Conservation (phyloP, 1,140 invertebrate species). For the Augochlora pura region DNA sequence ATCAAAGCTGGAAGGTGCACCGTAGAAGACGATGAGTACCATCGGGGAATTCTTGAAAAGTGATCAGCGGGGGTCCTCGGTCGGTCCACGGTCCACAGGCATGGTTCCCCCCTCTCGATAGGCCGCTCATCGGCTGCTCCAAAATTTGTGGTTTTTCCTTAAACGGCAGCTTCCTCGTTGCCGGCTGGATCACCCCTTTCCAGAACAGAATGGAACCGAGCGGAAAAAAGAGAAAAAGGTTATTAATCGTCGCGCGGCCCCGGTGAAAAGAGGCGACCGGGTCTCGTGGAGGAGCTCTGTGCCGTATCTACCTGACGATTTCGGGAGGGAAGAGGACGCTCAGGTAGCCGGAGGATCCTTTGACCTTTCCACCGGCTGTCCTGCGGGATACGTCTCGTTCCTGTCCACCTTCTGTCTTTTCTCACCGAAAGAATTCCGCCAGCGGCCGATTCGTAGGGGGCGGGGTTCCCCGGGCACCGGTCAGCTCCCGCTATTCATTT, state of each 20-base stretch:
- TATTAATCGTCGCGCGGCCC: constrained; percentile 58
- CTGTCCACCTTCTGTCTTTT: constrained; percentile 64
- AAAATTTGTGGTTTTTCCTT: constrained; percentile 56
- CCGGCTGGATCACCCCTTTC: constrained; percentile 35
- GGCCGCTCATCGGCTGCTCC: neutral
- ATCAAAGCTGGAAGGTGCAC: constrained; percentile 33
- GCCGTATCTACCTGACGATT: constrained; percentile 20
- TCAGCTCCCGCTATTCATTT: constrained; percentile 71
- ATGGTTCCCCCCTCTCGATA: neutral
- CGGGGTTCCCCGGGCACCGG: constrained; percentile 39
- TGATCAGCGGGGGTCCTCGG: constrained; percentile 68
- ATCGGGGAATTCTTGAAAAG: constrained; percentile 65
- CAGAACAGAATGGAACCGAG: neutral
- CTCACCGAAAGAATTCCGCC: constrained; percentile 67
- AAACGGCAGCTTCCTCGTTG: constrained; percentile 55
- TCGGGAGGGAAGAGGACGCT: constrained; percentile 40
- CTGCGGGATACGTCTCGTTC: constrained; percentile 63
- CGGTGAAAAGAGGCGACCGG: constrained; percentile 51
- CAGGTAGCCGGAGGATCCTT: constrained; percentile 76
- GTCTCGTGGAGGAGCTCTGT: constrained; percentile 14
- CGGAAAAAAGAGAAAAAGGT: constrained; percentile 11
- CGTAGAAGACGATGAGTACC: constrained; percentile 43
- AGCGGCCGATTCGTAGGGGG: constrained; percentile 54
- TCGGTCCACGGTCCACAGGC: constrained; percentile 13
- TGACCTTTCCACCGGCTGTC: constrained; percentile 74